Evolutionary conservation across 2,888 invertebrate species (phyloP).

Genomic region (Luperina nickerlii): DNA sequence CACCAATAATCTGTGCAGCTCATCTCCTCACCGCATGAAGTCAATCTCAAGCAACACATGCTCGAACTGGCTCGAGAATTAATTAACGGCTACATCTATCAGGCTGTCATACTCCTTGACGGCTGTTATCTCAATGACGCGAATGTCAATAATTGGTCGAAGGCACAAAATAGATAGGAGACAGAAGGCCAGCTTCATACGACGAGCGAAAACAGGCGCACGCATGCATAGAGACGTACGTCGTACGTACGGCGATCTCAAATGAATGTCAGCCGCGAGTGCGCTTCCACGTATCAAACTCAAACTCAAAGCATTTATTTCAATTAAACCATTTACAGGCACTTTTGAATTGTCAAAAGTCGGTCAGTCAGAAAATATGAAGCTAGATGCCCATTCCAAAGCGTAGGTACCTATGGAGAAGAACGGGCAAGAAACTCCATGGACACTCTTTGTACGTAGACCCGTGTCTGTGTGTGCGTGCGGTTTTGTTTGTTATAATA

Average conservation of each 20-base stretch:
- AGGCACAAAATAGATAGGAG: background rate
- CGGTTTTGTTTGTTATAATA: no score
- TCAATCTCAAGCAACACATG: constrained; percentile 52
- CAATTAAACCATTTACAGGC: no score
- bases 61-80: constrained; percentile 48
- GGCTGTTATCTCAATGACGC: constrained; percentile 58
- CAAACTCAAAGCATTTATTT: no score
- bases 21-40: constrained; percentile 31
- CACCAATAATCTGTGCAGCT: constrained; percentile 28
- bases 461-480: background rate
- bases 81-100: constrained; percentile 68
- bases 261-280: background rate
- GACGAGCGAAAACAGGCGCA: background rate
- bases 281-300: no score
- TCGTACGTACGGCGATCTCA: no score
- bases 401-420: no score
- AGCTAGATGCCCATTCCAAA: no score
- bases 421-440: no score
- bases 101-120: constrained; percentile 59
- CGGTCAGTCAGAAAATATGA: no score
- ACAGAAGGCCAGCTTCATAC: constrained; percentile 2
- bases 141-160: constrained; percentile 65
- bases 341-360: no score
- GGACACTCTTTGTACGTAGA: no score
- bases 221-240: background rate